Evolutionary conservation across 2,113 vertebrate species (phyloP).

Genomic region (Boleophthalmus pectinirostris): DNA sequence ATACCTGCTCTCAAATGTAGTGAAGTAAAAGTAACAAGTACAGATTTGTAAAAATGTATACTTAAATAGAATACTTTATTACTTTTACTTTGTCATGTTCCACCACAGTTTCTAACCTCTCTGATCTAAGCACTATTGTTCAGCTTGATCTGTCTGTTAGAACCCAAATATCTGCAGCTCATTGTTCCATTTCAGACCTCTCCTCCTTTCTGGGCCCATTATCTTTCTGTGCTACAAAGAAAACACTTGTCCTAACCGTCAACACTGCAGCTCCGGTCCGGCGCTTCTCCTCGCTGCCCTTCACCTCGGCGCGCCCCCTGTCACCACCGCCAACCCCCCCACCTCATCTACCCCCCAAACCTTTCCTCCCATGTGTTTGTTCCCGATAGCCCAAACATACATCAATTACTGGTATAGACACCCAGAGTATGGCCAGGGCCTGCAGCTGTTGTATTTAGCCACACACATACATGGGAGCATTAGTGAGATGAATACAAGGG

Average conservation of each 20-base stretch:
- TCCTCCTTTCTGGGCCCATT: slow-evolving; percentile 12
- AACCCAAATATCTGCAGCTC: slow-evolving; percentile 3
- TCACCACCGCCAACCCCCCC: slow-evolving; percentile 32
- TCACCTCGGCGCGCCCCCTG: slow-evolving; percentile 41
- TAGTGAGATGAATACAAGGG: slow-evolving; percentile 60
- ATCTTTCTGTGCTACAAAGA: slow-evolving; percentile 23
- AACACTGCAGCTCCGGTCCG: slow-evolving; percentile 37
- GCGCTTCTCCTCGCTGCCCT: slow-evolving; percentile 42
- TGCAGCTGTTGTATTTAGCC: slow-evolving; percentile 57
- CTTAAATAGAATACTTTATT: too few relatives aligned
- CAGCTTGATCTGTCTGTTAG: slow-evolving; percentile 13
- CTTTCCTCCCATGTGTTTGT: slow-evolving; percentile 23
- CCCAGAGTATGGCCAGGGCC: slow-evolving; percentile 29
- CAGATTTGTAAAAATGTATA: too few relatives aligned
- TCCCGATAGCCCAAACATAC: slow-evolving; percentile 26
- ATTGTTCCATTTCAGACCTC: slow-evolving; percentile 24
- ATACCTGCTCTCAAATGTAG: too few relatives aligned
- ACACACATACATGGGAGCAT: slow-evolving; percentile 51
- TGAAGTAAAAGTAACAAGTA: too few relatives aligned
- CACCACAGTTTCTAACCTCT: not conserved
- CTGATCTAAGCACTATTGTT: not conserved
- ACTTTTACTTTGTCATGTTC: too few relatives aligned
- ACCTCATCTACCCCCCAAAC: slow-evolving; percentile 18
- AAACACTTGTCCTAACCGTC: slow-evolving; percentile 33
- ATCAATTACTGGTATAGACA: slow-evolving; percentile 36